phyloP scores from a whole-genome alignment of 2,113 vertebrate species.

The Phalacrocorax aristotelis region DNA sequence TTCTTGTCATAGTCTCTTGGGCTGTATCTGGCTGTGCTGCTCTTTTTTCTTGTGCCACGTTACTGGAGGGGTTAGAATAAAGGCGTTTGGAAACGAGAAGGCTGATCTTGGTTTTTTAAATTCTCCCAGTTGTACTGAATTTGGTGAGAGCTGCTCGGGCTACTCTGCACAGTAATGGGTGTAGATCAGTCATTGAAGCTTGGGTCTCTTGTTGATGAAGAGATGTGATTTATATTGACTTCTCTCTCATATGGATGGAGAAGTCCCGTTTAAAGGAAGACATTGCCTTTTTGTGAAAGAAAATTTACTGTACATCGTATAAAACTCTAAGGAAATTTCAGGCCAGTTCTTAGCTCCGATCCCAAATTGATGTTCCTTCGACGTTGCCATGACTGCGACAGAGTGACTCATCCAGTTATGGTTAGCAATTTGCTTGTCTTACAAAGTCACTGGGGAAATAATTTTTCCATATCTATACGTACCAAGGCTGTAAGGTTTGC shows the following conservation, averaged over 20 bases:
- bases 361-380: conserved; percentile 54
- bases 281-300: neutral
- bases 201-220: neutral
- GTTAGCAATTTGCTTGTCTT: conserved; percentile 57
- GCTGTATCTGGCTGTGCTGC: neutral
- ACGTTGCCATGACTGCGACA: conserved; percentile 66
- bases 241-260: neutral
- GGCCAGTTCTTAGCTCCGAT: conserved; percentile 12
- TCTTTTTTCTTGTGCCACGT: neutral
- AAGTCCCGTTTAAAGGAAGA: neutral
- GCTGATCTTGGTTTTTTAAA: neutral
- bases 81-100: neutral
- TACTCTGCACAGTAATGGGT: neutral
- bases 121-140: neutral
- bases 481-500: conserved; percentile 36
- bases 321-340: conserved; percentile 36
- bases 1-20: neutral
- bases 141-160: neutral
- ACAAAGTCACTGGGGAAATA: conserved; percentile 56
- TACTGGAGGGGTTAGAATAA: neutral
- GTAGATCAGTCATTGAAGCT: neutral
- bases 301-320: neutral
- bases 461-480: conserved; percentile 51
- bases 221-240: neutral
- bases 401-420: conserved; percentile 65